These are phyloP conservation scores for Lepidochrysops patricia DNA, from an alignment of 2,888 invertebrate species.

Conservation along the genomic window DNA sequence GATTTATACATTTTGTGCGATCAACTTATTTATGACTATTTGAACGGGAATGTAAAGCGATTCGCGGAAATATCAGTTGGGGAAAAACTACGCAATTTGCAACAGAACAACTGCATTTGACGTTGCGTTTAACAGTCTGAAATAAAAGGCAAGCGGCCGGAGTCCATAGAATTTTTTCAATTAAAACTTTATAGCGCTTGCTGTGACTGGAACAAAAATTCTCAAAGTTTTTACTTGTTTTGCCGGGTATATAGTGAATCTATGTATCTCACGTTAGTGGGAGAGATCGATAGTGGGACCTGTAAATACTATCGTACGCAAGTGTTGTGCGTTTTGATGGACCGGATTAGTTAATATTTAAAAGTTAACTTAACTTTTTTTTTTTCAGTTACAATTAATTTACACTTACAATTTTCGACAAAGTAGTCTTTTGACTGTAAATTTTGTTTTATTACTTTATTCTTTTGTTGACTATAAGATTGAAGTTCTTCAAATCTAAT, in stretches of 20 bases:
- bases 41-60: neutral
- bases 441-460: no score
- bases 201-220: neutral
- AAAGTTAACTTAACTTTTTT: no score
- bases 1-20: no score
- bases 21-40: neutral
- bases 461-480: no score
- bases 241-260: neutral
- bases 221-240: neutral
- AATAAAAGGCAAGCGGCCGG: neutral
- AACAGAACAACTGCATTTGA: neutral
- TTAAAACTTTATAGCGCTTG: neutral
- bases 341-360: neutral
- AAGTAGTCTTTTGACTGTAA: no score
- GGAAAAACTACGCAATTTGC: neutral
- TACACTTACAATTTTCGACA: no score
- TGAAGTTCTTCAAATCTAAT: no score
- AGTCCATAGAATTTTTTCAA: neutral
- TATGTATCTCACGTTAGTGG: neutral
- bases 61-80: neutral
- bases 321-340: neutral
- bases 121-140: neutral
- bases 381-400: no score
- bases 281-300: neutral
- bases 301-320: neutral